These are phyloP conservation scores for Leptinotarsa lineolata DNA, from an alignment of 1,140 invertebrate species.

Conservation along the genomic window DNA sequence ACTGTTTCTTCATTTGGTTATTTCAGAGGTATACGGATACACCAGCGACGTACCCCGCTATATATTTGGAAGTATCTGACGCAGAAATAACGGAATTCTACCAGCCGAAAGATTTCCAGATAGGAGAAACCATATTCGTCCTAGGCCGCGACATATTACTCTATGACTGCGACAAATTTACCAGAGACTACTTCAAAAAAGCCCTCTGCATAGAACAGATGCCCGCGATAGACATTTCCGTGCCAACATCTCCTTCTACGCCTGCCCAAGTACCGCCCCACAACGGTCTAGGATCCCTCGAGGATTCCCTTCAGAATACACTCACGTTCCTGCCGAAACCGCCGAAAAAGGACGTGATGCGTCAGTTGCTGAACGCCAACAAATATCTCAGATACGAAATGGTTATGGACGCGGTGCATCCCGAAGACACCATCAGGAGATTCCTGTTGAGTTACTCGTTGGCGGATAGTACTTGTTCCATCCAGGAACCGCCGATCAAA, in stretches of 20 bases:
- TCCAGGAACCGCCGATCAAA: constrained; percentile 64
- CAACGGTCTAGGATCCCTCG: constrained; percentile 72
- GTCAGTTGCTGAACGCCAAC: constrained; percentile 66
- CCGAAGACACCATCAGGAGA: constrained; percentile 67
- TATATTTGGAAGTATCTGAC: constrained; percentile 68
- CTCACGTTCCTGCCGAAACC: constrained; percentile 69
- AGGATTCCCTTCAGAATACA: constrained; percentile 75
- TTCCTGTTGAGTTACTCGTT: constrained; percentile 73
- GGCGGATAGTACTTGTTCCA: constrained; percentile 64
- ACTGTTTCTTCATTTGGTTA: not conserved
- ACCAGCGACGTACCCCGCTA: constrained; percentile 61
- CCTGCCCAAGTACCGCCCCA: constrained; percentile 62
- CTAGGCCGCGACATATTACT: constrained; percentile 74
- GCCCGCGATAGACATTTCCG: constrained; percentile 45
- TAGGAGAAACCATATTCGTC: constrained; percentile 72
- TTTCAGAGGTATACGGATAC: constrained; percentile 71
- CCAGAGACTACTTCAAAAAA: constrained; percentile 67
- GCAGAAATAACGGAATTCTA: constrained; percentile 76
- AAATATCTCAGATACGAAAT: constrained; percentile 64
- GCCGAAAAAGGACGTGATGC: constrained; percentile 70
- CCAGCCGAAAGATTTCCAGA: constrained; percentile 73
- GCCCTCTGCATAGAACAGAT: constrained; percentile 52
- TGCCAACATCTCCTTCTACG: constrained; percentile 33
- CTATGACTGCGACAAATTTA: constrained; percentile 80
- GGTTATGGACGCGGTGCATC: constrained; percentile 68